phyloP scores from a whole-genome alignment of 2,113 vertebrate genomes.

The Psilopsiagon aymara region DNA sequence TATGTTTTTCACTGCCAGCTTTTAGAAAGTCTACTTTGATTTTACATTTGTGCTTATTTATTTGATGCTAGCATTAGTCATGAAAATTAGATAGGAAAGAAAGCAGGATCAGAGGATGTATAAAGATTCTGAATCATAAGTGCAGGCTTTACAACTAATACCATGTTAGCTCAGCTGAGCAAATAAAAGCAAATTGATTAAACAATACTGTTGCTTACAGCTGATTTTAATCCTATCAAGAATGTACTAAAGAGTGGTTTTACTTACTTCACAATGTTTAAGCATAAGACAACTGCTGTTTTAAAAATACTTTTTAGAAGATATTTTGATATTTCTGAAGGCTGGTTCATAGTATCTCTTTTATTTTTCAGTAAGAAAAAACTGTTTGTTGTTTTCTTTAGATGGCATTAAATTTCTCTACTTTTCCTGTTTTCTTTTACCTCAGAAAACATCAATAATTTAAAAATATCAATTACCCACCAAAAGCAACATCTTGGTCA shows the following conservation, averaged over 20 bases:
- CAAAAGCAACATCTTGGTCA: not conserved
- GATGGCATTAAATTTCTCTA: not conserved
- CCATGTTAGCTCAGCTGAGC: not conserved
- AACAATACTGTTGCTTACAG: not conserved
- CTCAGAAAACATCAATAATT: not conserved
- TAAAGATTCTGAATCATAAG: not conserved
- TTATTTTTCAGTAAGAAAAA: not conserved
- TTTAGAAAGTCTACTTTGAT: not conserved
- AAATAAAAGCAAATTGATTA: not conserved
- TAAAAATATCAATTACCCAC: not conserved
- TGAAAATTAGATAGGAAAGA: not conserved
- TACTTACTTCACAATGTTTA: not conserved
- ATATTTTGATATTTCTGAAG: not conserved
- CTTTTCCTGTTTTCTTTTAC: not conserved
- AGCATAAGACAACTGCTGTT: not conserved
- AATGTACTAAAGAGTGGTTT: not conserved
- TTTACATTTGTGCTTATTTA: slow-evolving; percentile 9
- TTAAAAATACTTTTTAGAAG: not conserved
- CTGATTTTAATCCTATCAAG: not conserved
- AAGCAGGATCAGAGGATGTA: not conserved
- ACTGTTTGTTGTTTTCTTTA: not conserved
- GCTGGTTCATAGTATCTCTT: not conserved
- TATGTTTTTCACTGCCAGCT: not conserved
- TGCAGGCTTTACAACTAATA: not conserved
- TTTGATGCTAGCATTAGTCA: not conserved